Evolutionary conservation across 2,797 vertebrate genomes (phyloP).

Genomic region (Lutjanus argentimaculatus): DNA sequence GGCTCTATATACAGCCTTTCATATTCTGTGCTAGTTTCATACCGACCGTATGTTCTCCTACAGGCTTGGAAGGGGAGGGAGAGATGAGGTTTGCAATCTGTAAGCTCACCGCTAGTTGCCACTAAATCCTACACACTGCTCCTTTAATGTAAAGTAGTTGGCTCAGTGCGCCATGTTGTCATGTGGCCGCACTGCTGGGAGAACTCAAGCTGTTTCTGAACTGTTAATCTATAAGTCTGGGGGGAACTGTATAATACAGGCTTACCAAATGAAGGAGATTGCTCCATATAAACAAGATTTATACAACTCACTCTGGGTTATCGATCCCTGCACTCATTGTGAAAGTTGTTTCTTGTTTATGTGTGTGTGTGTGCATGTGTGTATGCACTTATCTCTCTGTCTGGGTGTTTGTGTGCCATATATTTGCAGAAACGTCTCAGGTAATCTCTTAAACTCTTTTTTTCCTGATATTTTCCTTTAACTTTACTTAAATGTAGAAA

Average conservation of each 20-base stretch:
- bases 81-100: too few species aligned
- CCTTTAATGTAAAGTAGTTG: constrained; percentile 8
- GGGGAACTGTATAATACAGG: constrained; percentile 79
- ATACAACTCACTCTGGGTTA: constrained; percentile 78
- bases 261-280: constrained; percentile 81
- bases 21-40: too few species aligned
- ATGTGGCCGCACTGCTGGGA: constrained; percentile 34
- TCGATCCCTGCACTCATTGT: constrained; percentile 75
- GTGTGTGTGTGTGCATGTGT: constrained; percentile 35
- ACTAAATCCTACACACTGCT: too few species aligned
- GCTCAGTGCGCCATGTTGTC: constrained; percentile 30
- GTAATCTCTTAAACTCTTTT: background rate
- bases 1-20: too few species aligned
- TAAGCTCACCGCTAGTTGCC: too few species aligned
- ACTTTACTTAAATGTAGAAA: background rate
- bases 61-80: too few species aligned
- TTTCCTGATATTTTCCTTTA: background rate
- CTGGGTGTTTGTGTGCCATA: constrained; percentile 2
- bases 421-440: constrained; percentile 10
- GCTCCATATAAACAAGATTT: constrained; percentile 84
- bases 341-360: constrained; percentile 59
- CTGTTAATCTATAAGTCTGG: constrained; percentile 70
- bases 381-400: constrained; percentile 20
- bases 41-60: too few species aligned
- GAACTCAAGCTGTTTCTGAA: constrained; percentile 48